Evolutionary conservation across 2,797 vertebrate species (phyloP).

Genomic region (Sebastes diploproa): DNA sequence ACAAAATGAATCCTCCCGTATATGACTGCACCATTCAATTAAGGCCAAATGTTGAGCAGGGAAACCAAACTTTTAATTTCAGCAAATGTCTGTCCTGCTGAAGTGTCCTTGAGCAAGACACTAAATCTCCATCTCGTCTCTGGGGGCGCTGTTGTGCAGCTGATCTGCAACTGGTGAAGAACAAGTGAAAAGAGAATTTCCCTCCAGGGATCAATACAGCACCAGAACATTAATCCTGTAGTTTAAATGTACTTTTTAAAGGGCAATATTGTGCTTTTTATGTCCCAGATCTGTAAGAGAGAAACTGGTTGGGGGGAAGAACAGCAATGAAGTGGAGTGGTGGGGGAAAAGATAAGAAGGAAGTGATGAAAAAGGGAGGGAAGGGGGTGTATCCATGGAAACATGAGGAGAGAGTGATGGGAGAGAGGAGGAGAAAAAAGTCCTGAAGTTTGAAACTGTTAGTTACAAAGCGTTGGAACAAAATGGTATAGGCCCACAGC

Average conservation of each 20-base stretch:
- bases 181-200: background rate
- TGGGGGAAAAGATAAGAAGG: conserved; percentile 26
- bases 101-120: conserved; percentile 19
- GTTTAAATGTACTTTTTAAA: background rate
- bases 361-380: conserved; percentile 30
- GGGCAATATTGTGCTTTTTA: background rate
- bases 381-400: conserved; percentile 61
- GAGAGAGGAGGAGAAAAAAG: conserved; percentile 27
- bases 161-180: conserved; percentile 10
- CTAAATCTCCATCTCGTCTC: background rate
- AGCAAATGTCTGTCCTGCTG: background rate
- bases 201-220: background rate
- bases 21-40: background rate
- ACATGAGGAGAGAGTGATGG: conserved; percentile 49
- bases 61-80: background rate
- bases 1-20: too few species aligned
- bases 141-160: conserved; percentile 36
- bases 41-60: background rate
- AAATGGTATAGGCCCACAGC: conserved; percentile 39
- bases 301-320: background rate
- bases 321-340: background rate
- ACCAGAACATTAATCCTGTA: background rate
- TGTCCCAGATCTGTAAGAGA: background rate
- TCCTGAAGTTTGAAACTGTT: conserved; percentile 45
- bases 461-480: conserved; percentile 13